Percentiles rank a stretch among this genome's conserved stretches.
These are phyloP conservation scores for Strix occidentalis DNA, from an alignment of 2,797 vertebrate genomes.

Conservation along the genomic window DNA sequence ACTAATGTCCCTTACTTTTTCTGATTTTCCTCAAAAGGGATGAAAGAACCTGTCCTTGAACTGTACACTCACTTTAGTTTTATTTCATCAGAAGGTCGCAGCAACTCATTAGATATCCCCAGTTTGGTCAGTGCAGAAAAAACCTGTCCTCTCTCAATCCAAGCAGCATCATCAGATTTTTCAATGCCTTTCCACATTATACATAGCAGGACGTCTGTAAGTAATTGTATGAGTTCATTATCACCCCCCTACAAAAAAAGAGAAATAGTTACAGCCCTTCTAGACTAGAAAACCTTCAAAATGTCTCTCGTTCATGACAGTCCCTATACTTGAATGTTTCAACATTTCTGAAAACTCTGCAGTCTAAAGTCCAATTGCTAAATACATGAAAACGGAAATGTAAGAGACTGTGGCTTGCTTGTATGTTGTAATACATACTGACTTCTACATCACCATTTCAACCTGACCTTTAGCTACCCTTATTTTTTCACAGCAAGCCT, in stretches of 20 bases:
- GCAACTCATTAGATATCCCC: slow-evolving; percentile 87
- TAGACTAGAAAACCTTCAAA: neutral
- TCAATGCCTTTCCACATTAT: slow-evolving; percentile 95
- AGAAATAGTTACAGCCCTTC: neutral
- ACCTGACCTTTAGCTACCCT: neutral
- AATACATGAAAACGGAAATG: neutral
- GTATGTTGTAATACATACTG: neutral
- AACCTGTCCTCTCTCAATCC: slow-evolving; percentile 94
- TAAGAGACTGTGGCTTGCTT: neutral
- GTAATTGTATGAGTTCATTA: slow-evolving; percentile 87
- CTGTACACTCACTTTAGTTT: slow-evolving; percentile 86
- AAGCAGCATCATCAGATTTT: slow-evolving; percentile 88
- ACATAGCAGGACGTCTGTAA: slow-evolving; percentile 87
- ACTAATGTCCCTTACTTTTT: neutral
- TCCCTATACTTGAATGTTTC: neutral
- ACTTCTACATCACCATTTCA: neutral
- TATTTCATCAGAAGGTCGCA: slow-evolving; percentile 90
- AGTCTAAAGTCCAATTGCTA: neutral
- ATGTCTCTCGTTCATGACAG: neutral
- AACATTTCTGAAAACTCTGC: neutral
- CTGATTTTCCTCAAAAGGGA: neutral
- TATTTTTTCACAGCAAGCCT: neutral
- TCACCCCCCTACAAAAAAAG: slow-evolving; percentile 81
- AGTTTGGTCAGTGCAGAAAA: slow-evolving; percentile 94
- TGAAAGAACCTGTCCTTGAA: neutral